phyloP scores from a whole-genome alignment of 2,113 vertebrate genomes.

The Sturnira hondurensis region DNA sequence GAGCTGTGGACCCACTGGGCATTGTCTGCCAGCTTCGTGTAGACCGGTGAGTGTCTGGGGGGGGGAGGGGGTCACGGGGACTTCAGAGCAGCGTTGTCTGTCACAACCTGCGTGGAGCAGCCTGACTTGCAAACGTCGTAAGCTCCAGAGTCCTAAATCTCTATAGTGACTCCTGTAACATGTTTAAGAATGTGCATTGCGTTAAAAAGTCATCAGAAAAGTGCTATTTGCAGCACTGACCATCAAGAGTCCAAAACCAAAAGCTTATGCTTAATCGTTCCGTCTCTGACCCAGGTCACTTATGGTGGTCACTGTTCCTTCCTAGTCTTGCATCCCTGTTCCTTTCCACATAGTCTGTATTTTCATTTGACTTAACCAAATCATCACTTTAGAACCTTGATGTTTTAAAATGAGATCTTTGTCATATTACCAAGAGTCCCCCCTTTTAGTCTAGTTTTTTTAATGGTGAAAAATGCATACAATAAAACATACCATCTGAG shows the following conservation, averaged over 20 bases:
- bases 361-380: neutral
- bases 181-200: neutral
- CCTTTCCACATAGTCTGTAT: neutral
- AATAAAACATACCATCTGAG: neutral
- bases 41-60: slow-evolving; percentile 87
- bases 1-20: slow-evolving; percentile 88
- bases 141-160: neutral
- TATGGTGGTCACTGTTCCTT: neutral
- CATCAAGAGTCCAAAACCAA: neutral
- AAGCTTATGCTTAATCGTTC: neutral
- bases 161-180: neutral
- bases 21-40: slow-evolving; percentile 93
- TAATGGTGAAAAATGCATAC: neutral
- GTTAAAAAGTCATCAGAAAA: neutral
- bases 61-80: neutral
- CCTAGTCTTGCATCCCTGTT: neutral
- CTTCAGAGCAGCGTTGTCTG: accelerated
- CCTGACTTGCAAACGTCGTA: neutral
- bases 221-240: neutral
- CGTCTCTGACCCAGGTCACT: neutral
- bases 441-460: neutral
- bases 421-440: neutral
- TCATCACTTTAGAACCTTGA: neutral
- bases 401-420: neutral
- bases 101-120: neutral